Conservation (phyloP, 2,797 vertebrate genomes). For the Clamator glandarius region DNA sequence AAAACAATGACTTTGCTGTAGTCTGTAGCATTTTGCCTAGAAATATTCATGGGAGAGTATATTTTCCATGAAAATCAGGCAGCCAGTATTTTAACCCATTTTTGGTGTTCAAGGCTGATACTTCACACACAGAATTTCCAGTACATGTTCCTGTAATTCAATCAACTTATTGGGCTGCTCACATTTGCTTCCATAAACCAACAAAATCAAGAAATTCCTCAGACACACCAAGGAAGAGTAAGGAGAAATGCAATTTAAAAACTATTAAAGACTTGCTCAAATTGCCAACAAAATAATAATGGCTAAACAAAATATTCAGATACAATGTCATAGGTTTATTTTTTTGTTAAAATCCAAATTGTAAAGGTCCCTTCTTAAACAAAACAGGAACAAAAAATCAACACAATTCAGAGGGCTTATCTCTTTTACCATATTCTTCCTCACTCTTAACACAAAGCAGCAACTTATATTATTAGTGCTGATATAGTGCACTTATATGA, state of each 20-base stretch:
- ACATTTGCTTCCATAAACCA: not conserved
- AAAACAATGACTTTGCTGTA: not conserved
- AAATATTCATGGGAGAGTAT: not conserved
- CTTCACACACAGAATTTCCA: not conserved
- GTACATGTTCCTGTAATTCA: not conserved
- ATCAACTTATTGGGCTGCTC: not conserved
- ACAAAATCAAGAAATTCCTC: not conserved
- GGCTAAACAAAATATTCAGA: constrained; percentile 7
- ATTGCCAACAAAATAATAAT: not conserved
- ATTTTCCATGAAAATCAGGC: not conserved
- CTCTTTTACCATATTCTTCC: constrained; percentile 56
- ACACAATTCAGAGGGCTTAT: constrained; percentile 62
- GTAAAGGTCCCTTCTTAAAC: constrained; percentile 74
- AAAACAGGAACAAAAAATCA: constrained; percentile 67
- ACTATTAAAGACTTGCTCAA: not conserved
- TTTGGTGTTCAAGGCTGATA: not conserved
- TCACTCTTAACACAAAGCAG: constrained; percentile 73
- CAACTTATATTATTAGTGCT: constrained; percentile 68
- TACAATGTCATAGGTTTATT: constrained; percentile 9
- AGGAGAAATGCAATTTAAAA: not conserved
- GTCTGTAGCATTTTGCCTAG: not conserved
- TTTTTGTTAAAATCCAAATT: constrained; percentile 67
- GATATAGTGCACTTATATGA: constrained; percentile 68
- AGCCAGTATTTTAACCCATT: not conserved
- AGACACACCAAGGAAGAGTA: not conserved